A percentile compares a stretch with the other conserved stretches of the same genome.
These are phyloP conservation scores for Hypena proboscidalis DNA, from an alignment of 2,888 invertebrate species.

Conservation along the genomic window DNA sequence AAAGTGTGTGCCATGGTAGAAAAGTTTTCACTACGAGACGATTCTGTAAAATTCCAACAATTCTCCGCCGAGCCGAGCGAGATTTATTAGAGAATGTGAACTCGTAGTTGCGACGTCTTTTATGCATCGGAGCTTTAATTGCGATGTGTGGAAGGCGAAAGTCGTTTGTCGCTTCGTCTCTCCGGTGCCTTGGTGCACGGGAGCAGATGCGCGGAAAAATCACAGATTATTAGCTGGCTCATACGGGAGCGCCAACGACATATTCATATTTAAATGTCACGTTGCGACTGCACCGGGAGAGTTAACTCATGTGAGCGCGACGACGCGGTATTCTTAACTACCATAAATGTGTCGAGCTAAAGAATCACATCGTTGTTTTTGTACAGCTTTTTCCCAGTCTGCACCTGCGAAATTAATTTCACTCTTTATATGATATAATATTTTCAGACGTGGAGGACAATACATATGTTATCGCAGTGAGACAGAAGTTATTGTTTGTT, in stretches of 20 bases:
- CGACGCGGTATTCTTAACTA: constrained; percentile 40
- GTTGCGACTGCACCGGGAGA: constrained; percentile 57
- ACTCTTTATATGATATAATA: constrained; percentile 31
- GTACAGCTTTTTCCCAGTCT: constrained; percentile 24
- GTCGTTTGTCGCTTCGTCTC: constrained; percentile 33
- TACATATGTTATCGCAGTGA: neutral
- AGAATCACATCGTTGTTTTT: constrained; percentile 43
- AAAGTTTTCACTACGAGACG: constrained; percentile 46
- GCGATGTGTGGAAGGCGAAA: constrained; percentile 38
- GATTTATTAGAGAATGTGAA: constrained; percentile 18
- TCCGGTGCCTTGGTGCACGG: constrained; percentile 36
- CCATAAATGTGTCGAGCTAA: constrained; percentile 43
- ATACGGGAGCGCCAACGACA: constrained; percentile 61
- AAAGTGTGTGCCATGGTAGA: constrained; percentile 52
- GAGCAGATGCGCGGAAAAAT: constrained; percentile 80
- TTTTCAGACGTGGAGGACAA: constrained; percentile 19
- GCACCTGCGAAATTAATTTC: constrained; percentile 34
- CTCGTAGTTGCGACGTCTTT: constrained; percentile 29
- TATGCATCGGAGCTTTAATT: constrained; percentile 50
- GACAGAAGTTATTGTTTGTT: neutral
- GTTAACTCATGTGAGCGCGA: constrained; percentile 63
- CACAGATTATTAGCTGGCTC: constrained; percentile 73
- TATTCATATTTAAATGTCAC: constrained; percentile 82
- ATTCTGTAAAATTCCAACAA: constrained; percentile 36
- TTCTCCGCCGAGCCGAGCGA: constrained; percentile 16